Evolutionary conservation across 2,113 vertebrate species (phyloP).

Genomic region (Actenoides hombroni): DNA sequence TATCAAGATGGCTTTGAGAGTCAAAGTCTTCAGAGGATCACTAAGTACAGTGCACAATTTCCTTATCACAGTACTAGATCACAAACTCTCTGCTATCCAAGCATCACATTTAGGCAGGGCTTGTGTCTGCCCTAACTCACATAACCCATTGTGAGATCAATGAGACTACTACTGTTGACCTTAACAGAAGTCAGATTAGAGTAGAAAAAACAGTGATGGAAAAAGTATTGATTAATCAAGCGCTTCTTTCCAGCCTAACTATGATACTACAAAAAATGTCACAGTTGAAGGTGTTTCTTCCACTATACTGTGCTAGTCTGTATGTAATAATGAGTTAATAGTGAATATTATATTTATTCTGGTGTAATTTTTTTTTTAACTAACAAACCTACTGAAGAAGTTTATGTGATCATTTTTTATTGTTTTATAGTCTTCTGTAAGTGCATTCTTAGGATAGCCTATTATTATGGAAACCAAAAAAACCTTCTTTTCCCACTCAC

Average conservation of each 20-base stretch:
- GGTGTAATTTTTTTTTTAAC: constrained; percentile 48
- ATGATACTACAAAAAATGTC: background rate
- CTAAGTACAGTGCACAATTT: fast-evolving
- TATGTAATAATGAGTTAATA: background rate
- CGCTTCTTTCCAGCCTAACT: background rate
- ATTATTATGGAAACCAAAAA: background rate
- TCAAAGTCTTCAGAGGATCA: background rate
- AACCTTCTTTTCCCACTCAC: background rate
- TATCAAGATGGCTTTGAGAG: background rate
- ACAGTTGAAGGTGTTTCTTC: background rate
- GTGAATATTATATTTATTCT: background rate
- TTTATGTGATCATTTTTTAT: constrained; percentile 27
- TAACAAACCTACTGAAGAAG: background rate
- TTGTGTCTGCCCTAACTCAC: background rate
- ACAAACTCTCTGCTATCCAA: background rate
- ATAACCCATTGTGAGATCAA: background rate
- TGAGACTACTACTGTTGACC: background rate
- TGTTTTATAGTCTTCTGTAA: background rate
- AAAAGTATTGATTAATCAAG: background rate
- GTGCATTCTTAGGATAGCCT: background rate
- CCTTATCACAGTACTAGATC: background rate
- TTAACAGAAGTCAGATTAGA: background rate
- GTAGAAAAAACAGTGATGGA: background rate
- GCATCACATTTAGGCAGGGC: fast-evolving
- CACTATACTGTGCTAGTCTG: background rate